These are phyloP conservation scores for Chiloscyllium plagiosum DNA, from an alignment of 2,113 vertebrate species.

Conservation along the genomic window DNA sequence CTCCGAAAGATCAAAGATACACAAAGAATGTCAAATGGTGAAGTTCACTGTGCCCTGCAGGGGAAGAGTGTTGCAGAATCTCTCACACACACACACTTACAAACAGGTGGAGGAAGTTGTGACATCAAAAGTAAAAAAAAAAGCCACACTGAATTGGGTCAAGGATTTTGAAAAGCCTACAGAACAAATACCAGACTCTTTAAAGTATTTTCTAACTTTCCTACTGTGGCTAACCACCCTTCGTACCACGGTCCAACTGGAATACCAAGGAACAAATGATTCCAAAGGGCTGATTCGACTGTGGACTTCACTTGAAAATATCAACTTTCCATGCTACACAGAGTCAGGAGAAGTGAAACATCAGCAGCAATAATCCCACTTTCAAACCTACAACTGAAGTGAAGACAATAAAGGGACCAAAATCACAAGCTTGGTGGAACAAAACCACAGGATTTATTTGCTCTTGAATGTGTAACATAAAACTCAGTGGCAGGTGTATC, in stretches of 20 bases:
- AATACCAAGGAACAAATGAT: background rate
- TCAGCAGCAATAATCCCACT: background rate
- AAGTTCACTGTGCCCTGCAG: background rate
- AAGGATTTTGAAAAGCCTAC: background rate
- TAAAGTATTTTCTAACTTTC: background rate
- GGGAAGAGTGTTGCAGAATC: background rate
- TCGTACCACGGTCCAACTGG: background rate
- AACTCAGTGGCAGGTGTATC: background rate
- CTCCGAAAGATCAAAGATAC: background rate
- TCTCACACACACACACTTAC: background rate
- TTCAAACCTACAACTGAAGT: background rate
- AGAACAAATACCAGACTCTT: background rate
- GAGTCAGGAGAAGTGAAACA: background rate
- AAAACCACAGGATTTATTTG: background rate
- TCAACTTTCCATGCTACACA: background rate
- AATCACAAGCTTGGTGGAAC: background rate
- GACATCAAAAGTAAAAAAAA: background rate
- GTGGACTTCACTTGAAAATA: background rate
- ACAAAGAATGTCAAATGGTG: background rate
- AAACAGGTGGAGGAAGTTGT: background rate
- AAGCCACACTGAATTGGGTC: background rate
- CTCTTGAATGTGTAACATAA: background rate
- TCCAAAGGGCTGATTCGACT: background rate
- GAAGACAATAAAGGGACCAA: background rate
- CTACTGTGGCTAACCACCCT: background rate